Evolutionary conservation across 1,140 invertebrate genomes (phyloP).

Genomic region (Eumeta japonica): DNA sequence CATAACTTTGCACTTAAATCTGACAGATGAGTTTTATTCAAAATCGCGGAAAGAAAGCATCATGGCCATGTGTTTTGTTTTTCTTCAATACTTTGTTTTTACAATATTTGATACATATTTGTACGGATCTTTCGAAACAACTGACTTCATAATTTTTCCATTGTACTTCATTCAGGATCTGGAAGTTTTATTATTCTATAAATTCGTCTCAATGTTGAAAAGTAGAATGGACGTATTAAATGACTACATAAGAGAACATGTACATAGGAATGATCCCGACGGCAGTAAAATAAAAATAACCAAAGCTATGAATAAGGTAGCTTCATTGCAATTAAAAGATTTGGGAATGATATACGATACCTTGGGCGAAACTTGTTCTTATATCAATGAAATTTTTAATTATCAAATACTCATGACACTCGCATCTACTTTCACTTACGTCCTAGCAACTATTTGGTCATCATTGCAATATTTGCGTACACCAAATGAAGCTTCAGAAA

Average conservation of each 20-base stretch:
- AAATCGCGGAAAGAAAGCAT: constrained; percentile 12
- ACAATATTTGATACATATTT: constrained; percentile 8
- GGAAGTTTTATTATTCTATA: constrained; percentile 22
- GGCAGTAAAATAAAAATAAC: constrained; percentile 5
- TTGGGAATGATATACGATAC: constrained; percentile 21
- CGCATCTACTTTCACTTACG: constrained; percentile 26
- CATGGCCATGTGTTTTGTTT: constrained; percentile 7
- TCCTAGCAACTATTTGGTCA: constrained; percentile 30
- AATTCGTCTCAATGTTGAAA: constrained; percentile 22
- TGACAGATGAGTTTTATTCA: constrained; percentile 16
- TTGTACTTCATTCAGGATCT: constrained; percentile 26
- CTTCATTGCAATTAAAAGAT: constrained; percentile 22
- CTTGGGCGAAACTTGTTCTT: constrained; percentile 21
- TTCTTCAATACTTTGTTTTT: constrained; percentile 7
- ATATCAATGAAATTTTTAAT: constrained; percentile 29
- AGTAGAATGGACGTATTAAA: constrained; percentile 24
- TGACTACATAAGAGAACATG: constrained; percentile 19
- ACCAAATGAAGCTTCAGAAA: constrained; percentile 4
- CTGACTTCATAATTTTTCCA: constrained; percentile 11
- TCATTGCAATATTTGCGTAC: constrained; percentile 23
- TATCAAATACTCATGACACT: constrained; percentile 32
- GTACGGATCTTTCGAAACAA: constrained; percentile 2
- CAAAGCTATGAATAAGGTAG: constrained; percentile 13
- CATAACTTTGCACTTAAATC: constrained; percentile 17
- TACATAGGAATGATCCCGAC: constrained; percentile 12